These are phyloP conservation scores for roundworm (Caenorhabditis elegans) DNA, from an alignment of 1,140 invertebrate genomes.

Conservation along the genomic window WBcel235 BX284604.4:13365001-13365500, in stretches of 20 bases:
- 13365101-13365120: no score
- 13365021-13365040: no score
- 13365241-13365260: background rate
- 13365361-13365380: no score
- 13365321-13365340: background rate
- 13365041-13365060: no score
- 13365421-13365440: background rate
- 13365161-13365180: background rate
- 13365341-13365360: slow-evolving; percentile 11
- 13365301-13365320: background rate
- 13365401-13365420: background rate
- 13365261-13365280: background rate
- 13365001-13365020: no score
- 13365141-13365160: background rate
- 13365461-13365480: no score
- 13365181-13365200: background rate
- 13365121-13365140: no score
- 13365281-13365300: background rate
- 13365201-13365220: background rate
- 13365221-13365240: background rate
- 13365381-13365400: no score
- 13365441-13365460: no score
- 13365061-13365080: no score
- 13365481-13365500: no score
- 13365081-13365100: no score